phyloP scores from a whole-genome alignment of 2,113 vertebrate species.

The Pseudorectes ferrugineus region DNA sequence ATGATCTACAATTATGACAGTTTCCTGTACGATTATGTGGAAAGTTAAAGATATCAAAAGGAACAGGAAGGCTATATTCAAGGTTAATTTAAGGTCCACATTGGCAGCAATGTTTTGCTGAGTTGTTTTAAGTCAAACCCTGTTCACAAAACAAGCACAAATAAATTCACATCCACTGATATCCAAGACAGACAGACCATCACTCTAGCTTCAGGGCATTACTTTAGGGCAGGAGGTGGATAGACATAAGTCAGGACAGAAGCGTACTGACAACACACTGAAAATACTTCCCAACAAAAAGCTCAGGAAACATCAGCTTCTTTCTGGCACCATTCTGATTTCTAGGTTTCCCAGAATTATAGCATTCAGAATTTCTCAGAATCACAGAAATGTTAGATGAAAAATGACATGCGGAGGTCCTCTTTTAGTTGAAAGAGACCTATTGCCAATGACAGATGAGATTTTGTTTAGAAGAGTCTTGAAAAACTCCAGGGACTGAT shows the following conservation, averaged over 20 bases:
- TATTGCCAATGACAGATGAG: fast-evolving
- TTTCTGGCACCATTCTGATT: background rate
- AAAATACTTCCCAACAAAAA: background rate
- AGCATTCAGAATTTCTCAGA: background rate
- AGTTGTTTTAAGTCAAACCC: background rate
- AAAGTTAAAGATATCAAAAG: background rate
- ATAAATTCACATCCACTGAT: background rate
- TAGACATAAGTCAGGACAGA: background rate
- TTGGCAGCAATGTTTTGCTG: background rate
- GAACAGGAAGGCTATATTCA: background rate
- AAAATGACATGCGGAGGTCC: background rate
- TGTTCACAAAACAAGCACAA: background rate
- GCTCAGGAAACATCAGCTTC: background rate
- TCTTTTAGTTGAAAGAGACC: background rate
- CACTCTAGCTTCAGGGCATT: background rate
- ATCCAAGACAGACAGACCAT: background rate
- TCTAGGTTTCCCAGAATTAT: background rate
- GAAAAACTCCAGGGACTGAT: background rate
- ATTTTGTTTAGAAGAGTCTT: background rate
- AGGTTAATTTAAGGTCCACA: background rate
- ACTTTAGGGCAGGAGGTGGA: background rate
- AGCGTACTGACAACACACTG: fast-evolving
- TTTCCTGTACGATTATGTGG: background rate
- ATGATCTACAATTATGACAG: background rate
- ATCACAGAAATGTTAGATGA: background rate